Base-by-base conservation (phyloP, 1,140 invertebrate species). In the Heliconius congener region DNA sequence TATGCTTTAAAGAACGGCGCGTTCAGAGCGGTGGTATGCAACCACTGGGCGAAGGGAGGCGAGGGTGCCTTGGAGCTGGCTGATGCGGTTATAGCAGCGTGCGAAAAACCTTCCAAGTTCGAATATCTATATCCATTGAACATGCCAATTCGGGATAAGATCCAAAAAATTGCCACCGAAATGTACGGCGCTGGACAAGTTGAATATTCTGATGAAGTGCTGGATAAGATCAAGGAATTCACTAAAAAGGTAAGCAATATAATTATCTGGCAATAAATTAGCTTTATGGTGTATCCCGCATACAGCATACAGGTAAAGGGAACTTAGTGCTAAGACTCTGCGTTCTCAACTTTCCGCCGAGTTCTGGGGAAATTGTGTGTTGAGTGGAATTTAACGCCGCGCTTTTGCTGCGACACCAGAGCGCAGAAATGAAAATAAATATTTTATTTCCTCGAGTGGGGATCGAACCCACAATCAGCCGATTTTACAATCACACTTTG, bases 131-230 rank as follows among this genome's bases (percentile, higher is more conserved):
- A 99, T 90, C 95, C 97, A n/a, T 90, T 99, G 9, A 92, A 97
- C 83, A 79, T 96, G 23, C 95, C 97, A 30, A 96, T 99, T 55
- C 96, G 97, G 85, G 96, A 98, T 2, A 99, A 99, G 95, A 99
- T 99, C 74, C 95, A 96, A 85, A 97, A 92, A 19, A 99, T 99
- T 88, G 98, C 99, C 0, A 96, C 95, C 82, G 97, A 99, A 92
- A 99, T 99, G 96, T 99, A 99, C 91, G 99, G 99, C n/a, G 99
- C 99, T 72, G 97, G 96, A 73, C 95, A 97, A 73, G 96, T 99
- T 37, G 96, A 97, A 74, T 95, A 99, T 23, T 95, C 96, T 4
- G 95, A 96, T 82, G 96, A 97, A 89, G 96, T 96, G 11, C 82
- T 96, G 85, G 93, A 96, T 82, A 96, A 97, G 90, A 95, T 99